phyloP scores from a whole-genome alignment of 2,888 invertebrate species.

The Drosophila birchii region DNA sequence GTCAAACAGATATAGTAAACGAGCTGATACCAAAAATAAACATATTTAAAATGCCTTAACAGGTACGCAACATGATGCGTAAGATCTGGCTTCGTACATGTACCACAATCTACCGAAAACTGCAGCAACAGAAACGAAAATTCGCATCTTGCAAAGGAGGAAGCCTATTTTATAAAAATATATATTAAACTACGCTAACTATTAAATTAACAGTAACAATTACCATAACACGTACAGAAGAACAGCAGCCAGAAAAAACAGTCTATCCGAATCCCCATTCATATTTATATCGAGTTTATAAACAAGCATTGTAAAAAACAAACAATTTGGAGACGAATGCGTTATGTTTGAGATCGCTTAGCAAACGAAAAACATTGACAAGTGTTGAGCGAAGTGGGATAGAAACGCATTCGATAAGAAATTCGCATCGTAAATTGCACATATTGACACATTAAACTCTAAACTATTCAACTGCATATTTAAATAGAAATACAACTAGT shows the following conservation, averaged over 20 bases:
- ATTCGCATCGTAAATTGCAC: slow-evolving; percentile 59
- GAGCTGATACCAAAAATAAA: neutral
- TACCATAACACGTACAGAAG: slow-evolving; percentile 44
- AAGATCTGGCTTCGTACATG: slow-evolving; percentile 68
- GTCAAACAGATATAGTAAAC: neutral
- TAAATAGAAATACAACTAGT: slow-evolving; percentile 74
- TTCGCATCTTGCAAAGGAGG: slow-evolving; percentile 66
- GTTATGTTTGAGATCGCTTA: slow-evolving; percentile 34
- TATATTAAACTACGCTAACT: slow-evolving; percentile 77
- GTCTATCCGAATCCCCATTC: slow-evolving; percentile 23
- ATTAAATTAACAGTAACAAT: slow-evolving; percentile 69
- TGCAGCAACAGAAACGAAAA: slow-evolving; percentile 75
- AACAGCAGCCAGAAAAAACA: slow-evolving; percentile 38
- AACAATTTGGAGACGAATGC: slow-evolving; percentile 32
- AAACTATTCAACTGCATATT: slow-evolving; percentile 71
- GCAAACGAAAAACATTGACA: slow-evolving; percentile 29
- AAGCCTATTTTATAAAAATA: slow-evolving; percentile 77
- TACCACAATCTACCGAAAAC: slow-evolving; percentile 66
- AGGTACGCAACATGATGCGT: slow-evolving; percentile 85
- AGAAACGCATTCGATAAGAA: slow-evolving; percentile 36
- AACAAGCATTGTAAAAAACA: slow-evolving; percentile 37
- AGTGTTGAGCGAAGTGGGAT: slow-evolving; percentile 8
- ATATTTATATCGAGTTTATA: slow-evolving; percentile 35
- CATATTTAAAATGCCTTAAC: slow-evolving; percentile 10
- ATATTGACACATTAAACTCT: slow-evolving; percentile 55